A percentile compares a stretch with the other conserved stretches of the same genome.
Conservation (phyloP, 2,888 invertebrate genomes). For the Marronus borbonicus region DNA sequence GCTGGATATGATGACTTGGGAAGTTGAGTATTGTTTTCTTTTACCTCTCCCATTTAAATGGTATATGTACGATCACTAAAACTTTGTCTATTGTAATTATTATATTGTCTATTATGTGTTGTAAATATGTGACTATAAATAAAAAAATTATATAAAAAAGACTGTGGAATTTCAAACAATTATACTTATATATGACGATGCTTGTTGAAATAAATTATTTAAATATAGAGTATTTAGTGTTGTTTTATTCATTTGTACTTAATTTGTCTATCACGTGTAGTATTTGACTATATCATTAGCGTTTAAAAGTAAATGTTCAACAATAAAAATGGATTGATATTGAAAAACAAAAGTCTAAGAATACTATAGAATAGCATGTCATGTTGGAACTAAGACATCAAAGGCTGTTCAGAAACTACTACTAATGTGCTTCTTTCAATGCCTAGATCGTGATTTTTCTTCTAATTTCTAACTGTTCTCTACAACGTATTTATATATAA, state of each 20-base stretch:
- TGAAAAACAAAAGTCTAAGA: too few species aligned
- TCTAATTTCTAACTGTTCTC: too few species aligned
- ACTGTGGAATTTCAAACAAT: background rate
- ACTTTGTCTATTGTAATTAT: conserved; percentile 3
- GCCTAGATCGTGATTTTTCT: too few species aligned
- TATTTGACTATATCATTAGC: too few species aligned
- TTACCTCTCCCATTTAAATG: background rate
- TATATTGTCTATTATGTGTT: background rate
- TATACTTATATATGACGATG: background rate
- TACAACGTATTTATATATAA: too few species aligned
- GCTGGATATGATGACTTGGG: conserved; percentile 21
- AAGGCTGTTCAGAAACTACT: too few species aligned
- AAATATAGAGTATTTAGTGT: background rate
- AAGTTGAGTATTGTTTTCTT: background rate
- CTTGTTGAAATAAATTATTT: conserved; percentile 15
- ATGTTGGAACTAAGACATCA: too few species aligned
- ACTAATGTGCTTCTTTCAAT: too few species aligned
- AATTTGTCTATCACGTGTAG: too few species aligned
- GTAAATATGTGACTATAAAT: background rate
- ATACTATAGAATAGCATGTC: too few species aligned
- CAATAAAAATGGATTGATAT: too few species aligned
- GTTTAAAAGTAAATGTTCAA: too few species aligned
- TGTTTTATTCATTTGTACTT: background rate
- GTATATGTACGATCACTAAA: background rate
- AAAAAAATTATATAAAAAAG: conserved; percentile 9